Evolutionary conservation across 2,797 vertebrate species (phyloP).

Genomic region (Huso huso): DNA sequence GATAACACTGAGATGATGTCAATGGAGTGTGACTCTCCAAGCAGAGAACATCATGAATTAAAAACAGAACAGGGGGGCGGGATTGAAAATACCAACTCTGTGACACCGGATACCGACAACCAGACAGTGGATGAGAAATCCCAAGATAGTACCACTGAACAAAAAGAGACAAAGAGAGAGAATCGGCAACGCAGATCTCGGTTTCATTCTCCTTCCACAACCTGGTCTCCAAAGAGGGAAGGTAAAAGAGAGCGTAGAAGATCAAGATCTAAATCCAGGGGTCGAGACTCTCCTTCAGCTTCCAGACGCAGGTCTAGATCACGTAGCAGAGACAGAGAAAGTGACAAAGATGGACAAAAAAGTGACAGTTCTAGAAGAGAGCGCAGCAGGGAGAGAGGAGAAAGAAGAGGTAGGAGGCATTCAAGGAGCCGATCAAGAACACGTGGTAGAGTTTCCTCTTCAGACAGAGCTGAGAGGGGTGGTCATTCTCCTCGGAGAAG

Average conservation of each 20-base stretch:
- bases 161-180: conserved; percentile 53
- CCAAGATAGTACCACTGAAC: conserved; percentile 26
- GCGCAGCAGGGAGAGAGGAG: conserved; percentile 47
- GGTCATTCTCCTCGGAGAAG: conserved; percentile 73
- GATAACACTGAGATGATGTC: conserved; percentile 76
- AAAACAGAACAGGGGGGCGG: conserved; percentile 42
- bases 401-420: conserved; percentile 63
- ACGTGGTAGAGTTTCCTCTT: conserved; percentile 53
- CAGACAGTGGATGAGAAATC: conserved; percentile 32
- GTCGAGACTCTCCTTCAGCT: conserved; percentile 41
- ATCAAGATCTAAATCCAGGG: conserved; percentile 58
- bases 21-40: conserved; percentile 84
- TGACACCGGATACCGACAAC: conserved; percentile 27
- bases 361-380: conserved; percentile 46
- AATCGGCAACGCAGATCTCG: conserved; percentile 74
- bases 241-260: conserved; percentile 53
- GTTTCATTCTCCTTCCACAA: conserved; percentile 87
- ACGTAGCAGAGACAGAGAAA: conserved; percentile 64
- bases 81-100: conserved; percentile 18
- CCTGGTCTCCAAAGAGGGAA: conserved; percentile 81
- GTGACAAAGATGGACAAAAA: conserved; percentile 53
- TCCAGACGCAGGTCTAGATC: conserved; percentile 62
- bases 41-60: conserved; percentile 61
- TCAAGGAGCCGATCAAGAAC: conserved; percentile 74
- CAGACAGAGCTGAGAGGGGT: conserved; percentile 57